These are phyloP conservation scores for Platyscapa corneri DNA, from an alignment of 1,140 invertebrate species.

Conservation along the genomic window DNA sequence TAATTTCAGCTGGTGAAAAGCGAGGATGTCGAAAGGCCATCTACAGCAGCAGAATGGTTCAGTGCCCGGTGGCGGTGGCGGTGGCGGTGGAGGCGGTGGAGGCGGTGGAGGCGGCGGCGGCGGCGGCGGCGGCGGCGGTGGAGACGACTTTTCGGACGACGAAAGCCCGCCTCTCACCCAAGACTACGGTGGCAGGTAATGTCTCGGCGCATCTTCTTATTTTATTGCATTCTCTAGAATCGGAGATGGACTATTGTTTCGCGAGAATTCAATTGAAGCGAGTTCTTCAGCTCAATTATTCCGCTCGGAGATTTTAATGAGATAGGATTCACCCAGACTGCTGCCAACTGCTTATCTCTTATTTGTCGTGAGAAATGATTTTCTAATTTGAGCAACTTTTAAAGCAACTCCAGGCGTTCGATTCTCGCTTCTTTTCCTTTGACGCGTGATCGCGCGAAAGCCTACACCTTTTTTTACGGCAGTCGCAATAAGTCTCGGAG, in stretches of 20 bases:
- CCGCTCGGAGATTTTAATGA: neutral
- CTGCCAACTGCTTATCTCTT: neutral
- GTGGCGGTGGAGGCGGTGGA: slow-evolving; percentile 74
- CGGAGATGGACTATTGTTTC: too few relatives aligned
- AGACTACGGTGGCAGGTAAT: slow-evolving; percentile 90
- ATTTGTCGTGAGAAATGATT: neutral
- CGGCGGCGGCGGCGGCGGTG: slow-evolving; percentile 78
- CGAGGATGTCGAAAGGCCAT: slow-evolving; percentile 68
- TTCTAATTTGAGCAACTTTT: neutral
- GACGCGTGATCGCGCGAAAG: neutral
- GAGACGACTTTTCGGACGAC: slow-evolving; percentile 88
- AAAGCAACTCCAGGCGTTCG: neutral
- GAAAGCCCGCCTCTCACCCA: slow-evolving; percentile 88
- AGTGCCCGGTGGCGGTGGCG: slow-evolving; percentile 78
- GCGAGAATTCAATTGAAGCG: neutral
- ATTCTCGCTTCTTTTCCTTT: too few relatives aligned
- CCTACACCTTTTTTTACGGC: neutral
- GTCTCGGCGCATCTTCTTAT: too few relatives aligned
- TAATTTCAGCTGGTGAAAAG: slow-evolving; percentile 45
- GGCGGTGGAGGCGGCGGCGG: slow-evolving; percentile 82
- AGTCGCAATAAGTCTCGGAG: neutral
- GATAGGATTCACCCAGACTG: neutral
- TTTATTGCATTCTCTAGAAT: too few relatives aligned
- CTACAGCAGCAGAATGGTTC: slow-evolving; percentile 75
- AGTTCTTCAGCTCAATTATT: neutral